phyloP scores from a whole-genome alignment of 1,140 invertebrate species.

The Centruroides vittatus region DNA sequence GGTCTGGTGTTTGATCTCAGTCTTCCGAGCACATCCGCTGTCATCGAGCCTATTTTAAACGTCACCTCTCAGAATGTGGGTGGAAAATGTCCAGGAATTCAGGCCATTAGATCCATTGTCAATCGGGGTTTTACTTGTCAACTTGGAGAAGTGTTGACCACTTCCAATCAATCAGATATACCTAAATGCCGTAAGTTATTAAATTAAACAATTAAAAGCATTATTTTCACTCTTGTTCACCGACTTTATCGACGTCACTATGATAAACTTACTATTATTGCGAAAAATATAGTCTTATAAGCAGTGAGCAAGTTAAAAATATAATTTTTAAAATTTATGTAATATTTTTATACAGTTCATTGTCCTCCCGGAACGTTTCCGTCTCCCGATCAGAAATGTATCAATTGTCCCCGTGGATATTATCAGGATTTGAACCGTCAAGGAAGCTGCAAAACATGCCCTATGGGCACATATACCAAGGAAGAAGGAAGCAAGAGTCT shows the following conservation, averaged over 20 bases:
- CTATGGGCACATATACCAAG: slow-evolving; percentile 76
- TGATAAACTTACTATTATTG: too few relatives aligned
- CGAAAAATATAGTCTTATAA: too few relatives aligned
- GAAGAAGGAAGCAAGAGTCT: slow-evolving; percentile 52
- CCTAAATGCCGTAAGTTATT: slow-evolving; percentile 10
- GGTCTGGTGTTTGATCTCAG: slow-evolving; percentile 86
- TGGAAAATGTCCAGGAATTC: slow-evolving; percentile 77
- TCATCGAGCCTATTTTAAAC: slow-evolving; percentile 76
- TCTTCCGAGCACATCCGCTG: slow-evolving; percentile 76
- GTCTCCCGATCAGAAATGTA: slow-evolving; percentile 59
- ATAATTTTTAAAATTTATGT: neutral
- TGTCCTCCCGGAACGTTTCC: slow-evolving; percentile 91
- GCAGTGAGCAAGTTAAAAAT: too few relatives aligned
- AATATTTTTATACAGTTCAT: slow-evolving; percentile 42
- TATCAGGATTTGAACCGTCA: slow-evolving; percentile 85
- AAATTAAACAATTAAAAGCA: neutral
- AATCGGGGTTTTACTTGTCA: slow-evolving; percentile 80
- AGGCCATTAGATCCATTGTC: slow-evolving; percentile 67
- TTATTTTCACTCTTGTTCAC: neutral
- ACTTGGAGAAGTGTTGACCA: slow-evolving; percentile 81
- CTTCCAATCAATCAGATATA: slow-evolving; percentile 7
- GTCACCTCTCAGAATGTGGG: slow-evolving; percentile 59
- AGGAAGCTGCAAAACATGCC: slow-evolving; percentile 73
- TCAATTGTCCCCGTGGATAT: slow-evolving; percentile 71
- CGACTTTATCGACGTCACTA: too few relatives aligned